phyloP scores from a whole-genome alignment of 2,797 vertebrate species.

The Threskiornis aethiopicus region DNA sequence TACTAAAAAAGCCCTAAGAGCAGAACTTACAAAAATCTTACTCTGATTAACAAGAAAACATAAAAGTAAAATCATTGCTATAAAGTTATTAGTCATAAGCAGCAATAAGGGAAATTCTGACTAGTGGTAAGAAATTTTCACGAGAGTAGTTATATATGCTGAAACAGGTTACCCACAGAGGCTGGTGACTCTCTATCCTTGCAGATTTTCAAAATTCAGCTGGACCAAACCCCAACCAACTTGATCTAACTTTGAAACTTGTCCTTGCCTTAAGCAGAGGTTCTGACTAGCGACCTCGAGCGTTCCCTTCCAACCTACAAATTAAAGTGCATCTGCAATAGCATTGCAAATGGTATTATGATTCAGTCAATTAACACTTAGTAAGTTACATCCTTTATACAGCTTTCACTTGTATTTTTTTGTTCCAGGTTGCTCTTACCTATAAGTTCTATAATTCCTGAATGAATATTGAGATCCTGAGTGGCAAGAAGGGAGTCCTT shows the following conservation, averaged over 20 bases:
- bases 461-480: conserved; percentile 78
- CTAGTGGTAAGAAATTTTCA: not conserved
- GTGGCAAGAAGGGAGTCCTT: conserved; percentile 79
- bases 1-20: not conserved
- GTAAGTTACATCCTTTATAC: not conserved
- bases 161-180: not conserved
- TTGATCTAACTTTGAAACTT: not conserved
- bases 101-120: not conserved
- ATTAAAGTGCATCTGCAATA: not conserved
- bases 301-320: not conserved
- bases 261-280: not conserved
- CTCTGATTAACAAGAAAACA: not conserved
- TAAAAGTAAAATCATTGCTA: too few species aligned
- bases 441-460: conserved; percentile 82
- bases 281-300: not conserved
- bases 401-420: not conserved
- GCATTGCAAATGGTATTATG: not conserved
- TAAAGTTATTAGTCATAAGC: not conserved
- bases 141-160: not conserved
- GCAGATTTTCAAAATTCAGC: not conserved
- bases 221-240: not conserved
- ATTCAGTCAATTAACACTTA: not conserved
- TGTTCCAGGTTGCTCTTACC: conserved; percentile 72
- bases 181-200: not conserved
- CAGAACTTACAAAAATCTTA: not conserved